A percentile compares a stretch with the other conserved stretches of the same genome.
These are phyloP conservation scores for Trachemys scripta DNA, from an alignment of 2,113 vertebrate species.

Conservation along the genomic window DNA sequence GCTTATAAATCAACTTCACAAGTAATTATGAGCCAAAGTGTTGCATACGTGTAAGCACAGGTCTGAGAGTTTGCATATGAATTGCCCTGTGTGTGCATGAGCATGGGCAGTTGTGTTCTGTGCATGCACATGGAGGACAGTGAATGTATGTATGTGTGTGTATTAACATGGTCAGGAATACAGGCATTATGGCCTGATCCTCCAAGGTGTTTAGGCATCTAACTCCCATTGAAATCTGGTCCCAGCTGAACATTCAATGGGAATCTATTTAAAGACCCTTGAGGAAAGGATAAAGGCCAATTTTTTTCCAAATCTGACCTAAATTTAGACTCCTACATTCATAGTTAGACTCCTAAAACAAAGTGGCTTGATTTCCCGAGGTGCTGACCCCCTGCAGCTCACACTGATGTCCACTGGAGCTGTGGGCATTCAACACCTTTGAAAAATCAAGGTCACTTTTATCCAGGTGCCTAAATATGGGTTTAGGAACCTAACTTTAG, in stretches of 20 bases:
- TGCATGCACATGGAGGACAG: background rate
- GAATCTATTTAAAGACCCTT: background rate
- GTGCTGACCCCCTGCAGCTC: background rate
- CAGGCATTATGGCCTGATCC: background rate
- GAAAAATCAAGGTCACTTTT: background rate
- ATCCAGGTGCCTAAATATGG: background rate
- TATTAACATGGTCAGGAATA: background rate
- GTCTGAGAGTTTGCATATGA: background rate
- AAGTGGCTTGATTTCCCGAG: background rate
- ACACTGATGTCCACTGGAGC: background rate
- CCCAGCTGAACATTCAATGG: background rate
- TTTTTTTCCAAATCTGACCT: background rate
- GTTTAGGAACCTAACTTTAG: background rate
- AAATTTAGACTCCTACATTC: background rate
- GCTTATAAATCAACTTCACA: slow-evolving; percentile 13
- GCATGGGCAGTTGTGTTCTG: background rate
- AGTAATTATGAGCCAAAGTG: background rate
- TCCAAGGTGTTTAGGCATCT: background rate
- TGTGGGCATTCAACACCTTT: background rate
- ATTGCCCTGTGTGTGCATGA: background rate
- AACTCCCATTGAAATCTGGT: background rate
- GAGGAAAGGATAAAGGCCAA: background rate
- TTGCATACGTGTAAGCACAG: background rate
- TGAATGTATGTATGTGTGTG: background rate
- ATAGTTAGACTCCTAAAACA: background rate